phyloP scores from a whole-genome alignment of 2,113 vertebrate genomes.

The Ascaphus truei region DNA sequence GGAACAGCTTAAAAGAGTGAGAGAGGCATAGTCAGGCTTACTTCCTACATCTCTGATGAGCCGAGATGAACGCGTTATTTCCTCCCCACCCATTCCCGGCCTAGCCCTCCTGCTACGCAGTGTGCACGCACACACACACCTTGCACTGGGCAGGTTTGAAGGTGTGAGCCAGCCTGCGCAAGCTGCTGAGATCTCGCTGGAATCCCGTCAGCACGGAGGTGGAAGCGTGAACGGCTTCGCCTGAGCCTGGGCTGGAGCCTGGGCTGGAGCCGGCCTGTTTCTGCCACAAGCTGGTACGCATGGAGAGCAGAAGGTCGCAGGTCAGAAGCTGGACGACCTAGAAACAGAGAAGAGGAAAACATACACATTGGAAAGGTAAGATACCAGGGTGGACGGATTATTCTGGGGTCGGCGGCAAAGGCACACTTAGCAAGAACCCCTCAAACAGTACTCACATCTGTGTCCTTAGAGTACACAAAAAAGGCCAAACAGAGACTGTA shows the following conservation, averaged over 20 bases:
- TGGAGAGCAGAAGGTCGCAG: constrained; percentile 87
- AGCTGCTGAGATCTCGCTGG: constrained; percentile 89
- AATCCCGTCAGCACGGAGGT: constrained; percentile 86
- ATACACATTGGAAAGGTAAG: not conserved
- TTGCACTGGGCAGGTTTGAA: constrained; percentile 90
- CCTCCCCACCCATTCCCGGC: not conserved
- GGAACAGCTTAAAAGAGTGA: constrained; percentile 80
- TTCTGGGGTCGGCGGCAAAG: too few species aligned
- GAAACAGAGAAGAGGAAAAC: constrained; percentile 6
- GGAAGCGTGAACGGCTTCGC: constrained; percentile 80
- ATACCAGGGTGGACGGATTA: too few species aligned
- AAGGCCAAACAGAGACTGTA: too few species aligned
- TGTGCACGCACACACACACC: constrained; percentile 56
- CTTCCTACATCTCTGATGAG: too few species aligned
- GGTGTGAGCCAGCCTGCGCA: constrained; percentile 83
- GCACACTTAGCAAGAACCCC: too few species aligned
- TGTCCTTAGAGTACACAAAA: too few species aligned
- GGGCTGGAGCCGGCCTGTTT: constrained; percentile 63
- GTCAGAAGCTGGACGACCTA: constrained; percentile 89
- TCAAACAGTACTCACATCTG: too few species aligned
- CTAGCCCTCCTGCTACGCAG: not conserved
- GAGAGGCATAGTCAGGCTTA: too few species aligned
- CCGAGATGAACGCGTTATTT: fast-evolving
- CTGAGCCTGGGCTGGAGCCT: constrained; percentile 66
- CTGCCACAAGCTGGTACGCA: constrained; percentile 91